phyloP scores from a whole-genome alignment of 37 sponge, comb jelly and placozoan species.

The Beroe forskalii region DNA sequence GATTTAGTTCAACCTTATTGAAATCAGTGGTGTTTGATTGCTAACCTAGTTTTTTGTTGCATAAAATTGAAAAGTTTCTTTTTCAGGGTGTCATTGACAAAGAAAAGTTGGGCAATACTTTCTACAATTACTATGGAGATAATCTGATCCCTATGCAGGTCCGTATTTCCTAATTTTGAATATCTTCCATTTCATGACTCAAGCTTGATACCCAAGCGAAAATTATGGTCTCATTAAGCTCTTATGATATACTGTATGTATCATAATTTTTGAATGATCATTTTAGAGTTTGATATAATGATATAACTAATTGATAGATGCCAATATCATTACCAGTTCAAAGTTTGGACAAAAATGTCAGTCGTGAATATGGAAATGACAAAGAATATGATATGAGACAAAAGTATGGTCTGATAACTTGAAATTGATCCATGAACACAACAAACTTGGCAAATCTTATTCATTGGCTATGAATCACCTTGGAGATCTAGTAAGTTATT shows the following conservation, averaged over 20 bases:
- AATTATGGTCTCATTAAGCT: too few species aligned
- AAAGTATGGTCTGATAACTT: background rate
- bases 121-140: slow-evolving; percentile 1
- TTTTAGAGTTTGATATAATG: too few species aligned
- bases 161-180: background rate
- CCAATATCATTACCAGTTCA: too few species aligned
- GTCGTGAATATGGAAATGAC: background rate
- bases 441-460: background rate
- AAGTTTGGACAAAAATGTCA: background rate
- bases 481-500: slow-evolving; percentile 31
- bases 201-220: too few species aligned
- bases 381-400: background rate
- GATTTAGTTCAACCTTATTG: too few species aligned
- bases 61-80: too few species aligned
- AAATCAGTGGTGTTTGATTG: too few species aligned
- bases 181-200: too few species aligned
- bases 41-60: too few species aligned
- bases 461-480: slow-evolving; percentile 19
- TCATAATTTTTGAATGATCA: too few species aligned
- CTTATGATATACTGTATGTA: background rate
- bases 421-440: slow-evolving; percentile 44
- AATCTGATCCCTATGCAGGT: slow-evolving; percentile 37
- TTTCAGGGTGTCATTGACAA: too few species aligned
- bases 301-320: too few species aligned
- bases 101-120: background rate